Conservation (phyloP, 2,113 vertebrate genomes). For the Lucifuga dentata region DNA sequence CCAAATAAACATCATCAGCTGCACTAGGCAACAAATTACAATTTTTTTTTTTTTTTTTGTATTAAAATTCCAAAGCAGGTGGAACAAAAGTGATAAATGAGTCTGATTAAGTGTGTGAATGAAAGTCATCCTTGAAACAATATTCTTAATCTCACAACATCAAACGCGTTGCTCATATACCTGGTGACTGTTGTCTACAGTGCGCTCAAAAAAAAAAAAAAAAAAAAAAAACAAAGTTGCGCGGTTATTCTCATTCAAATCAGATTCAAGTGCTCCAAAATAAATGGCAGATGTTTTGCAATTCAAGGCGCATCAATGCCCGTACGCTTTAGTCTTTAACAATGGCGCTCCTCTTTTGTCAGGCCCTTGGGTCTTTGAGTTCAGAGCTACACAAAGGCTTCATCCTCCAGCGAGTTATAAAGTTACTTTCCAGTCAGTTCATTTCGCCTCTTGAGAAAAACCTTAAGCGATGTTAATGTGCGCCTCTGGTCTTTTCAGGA, state of each 20-base stretch:
- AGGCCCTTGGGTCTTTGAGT: conserved; percentile 82
- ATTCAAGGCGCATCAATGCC: conserved; percentile 85
- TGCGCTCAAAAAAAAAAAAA: too few relatives aligned
- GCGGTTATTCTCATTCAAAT: conserved; percentile 83
- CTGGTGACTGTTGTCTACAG: conserved; percentile 57
- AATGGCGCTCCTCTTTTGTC: conserved; percentile 81
- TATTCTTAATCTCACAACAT: conserved; percentile 29
- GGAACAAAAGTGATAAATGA: too few relatives aligned
- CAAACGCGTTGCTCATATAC: conserved; percentile 29
- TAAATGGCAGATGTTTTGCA: conserved; percentile 89
- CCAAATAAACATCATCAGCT: too few relatives aligned
- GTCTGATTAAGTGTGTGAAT: too few relatives aligned
- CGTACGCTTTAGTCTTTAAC: conserved; percentile 81
- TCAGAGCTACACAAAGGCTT: conserved; percentile 78
- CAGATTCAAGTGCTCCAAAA: conserved; percentile 69
- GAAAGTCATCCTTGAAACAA: too few relatives aligned
- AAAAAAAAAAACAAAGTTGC: conserved; percentile 53
- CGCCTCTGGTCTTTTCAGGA: conserved; percentile 81
- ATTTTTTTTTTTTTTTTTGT: too few relatives aligned
- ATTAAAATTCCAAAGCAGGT: too few relatives aligned
- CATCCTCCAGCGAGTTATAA: conserved; percentile 87
- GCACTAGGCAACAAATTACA: too few relatives aligned
- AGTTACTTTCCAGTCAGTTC: conserved; percentile 89
- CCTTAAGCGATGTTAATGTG: conserved; percentile 88
- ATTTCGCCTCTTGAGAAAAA: conserved; percentile 84